Base-by-base conservation (phyloP, 2,797 vertebrate species). In the Trachops cirrhosus region DNA sequence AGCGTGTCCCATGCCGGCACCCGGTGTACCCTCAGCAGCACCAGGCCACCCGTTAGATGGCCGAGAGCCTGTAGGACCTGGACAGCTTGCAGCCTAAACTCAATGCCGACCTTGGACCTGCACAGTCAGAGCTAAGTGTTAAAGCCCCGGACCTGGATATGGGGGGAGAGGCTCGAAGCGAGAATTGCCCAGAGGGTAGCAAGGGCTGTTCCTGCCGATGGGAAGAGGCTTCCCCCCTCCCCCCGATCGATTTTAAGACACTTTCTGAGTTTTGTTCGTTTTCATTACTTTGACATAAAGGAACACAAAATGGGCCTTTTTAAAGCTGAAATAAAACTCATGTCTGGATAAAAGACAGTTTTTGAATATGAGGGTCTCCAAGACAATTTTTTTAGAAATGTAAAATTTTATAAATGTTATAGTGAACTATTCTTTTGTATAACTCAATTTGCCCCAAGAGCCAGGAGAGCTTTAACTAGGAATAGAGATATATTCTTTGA, bases 291-390 rank as follows among this genome's bases (percentile, higher is more conserved):
- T 73, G 50, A 96, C 57, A 85, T 52, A 24, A 67, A 68, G 64
- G 29, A 10, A 7, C 64, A 48, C 3, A 57, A 34, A 64, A 48
- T 80, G 9, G 85, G 29, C 50, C 89, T 85, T 62, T 84, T 89
- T 75, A 64, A 91, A 86, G 75, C n/a, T 24, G 91, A 73, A 73
- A 73, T 57, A 70, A 89, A 75, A 86, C 48, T 41, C 18, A 29
- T 5, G 1, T 34, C 73, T 29, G 6, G 9, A 52, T 9, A 39
- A 37, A 91, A 52, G 24, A 52, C 10, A 32, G 37, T n/a, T 74
- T 95, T 54, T 48, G 6, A 82, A 46, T 24, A 74, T 37, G 24
- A 80, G n/a, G 24, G 15, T 34, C 74, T 92, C 18, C 0, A 46
- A 57, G 48, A 10, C 5, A 24, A 2, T 24, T 48, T 77, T 91